Conservation (phyloP, 2,113 vertebrate species). For the Atlantisia rogersi region DNA sequence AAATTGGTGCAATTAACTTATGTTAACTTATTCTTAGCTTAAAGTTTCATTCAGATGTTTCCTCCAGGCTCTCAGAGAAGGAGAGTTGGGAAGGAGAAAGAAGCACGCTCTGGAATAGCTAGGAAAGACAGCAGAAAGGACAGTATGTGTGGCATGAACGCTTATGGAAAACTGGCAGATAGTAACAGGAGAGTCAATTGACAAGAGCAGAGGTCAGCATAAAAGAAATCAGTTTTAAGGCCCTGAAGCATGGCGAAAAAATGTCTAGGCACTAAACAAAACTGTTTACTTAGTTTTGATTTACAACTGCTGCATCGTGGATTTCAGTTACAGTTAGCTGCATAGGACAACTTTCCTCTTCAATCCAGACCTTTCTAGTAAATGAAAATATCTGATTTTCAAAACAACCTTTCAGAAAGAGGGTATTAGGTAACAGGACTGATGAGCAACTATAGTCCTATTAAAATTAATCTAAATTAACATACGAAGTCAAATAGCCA, state of each 20-base stretch:
- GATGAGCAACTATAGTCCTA: background rate
- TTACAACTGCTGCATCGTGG: background rate
- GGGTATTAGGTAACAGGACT: background rate
- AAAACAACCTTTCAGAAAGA: background rate
- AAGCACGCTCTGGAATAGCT: background rate
- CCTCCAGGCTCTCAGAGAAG: background rate
- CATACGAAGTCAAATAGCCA: background rate
- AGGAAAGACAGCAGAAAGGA: background rate
- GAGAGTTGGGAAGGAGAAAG: background rate
- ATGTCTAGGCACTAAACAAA: background rate
- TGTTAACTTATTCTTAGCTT: background rate
- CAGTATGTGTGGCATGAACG: background rate
- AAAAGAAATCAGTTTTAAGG: slow-evolving; percentile 29
- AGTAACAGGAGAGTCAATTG: background rate
- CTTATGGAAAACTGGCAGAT: background rate
- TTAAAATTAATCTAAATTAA: slow-evolving; percentile 2
- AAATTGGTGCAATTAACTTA: background rate
- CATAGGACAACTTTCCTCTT: slow-evolving; percentile 4
- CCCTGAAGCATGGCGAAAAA: background rate
- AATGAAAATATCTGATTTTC: slow-evolving; percentile 32
- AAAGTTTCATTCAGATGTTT: background rate
- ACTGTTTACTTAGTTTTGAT: slow-evolving; percentile 25
- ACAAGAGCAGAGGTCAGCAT: background rate
- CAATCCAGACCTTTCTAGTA: background rate
- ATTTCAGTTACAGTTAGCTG: background rate